Evolutionary conservation across 2,888 invertebrate genomes (phyloP), one percentile per base, ranked within the genome.

Genomic region (Aquatica leii): DNA sequence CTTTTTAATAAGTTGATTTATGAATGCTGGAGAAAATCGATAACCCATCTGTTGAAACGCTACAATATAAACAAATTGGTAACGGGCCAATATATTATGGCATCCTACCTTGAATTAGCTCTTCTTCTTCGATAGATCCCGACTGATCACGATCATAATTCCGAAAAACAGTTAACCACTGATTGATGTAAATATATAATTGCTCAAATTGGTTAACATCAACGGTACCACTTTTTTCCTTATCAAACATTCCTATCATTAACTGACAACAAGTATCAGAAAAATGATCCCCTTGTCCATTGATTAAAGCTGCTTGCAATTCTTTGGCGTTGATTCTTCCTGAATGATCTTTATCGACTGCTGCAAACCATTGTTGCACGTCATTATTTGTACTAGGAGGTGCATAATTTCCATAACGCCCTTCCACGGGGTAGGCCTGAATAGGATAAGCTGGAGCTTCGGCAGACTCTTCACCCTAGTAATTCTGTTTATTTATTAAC

Each of bases 211-310:
- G 95, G 69, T 86, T 86, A 1, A 94, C 73, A 77, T 93, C 92
- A 70, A 96, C 94, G 18, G 90, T 90, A n/a, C 94, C 95, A 69
- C 87, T 88, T 65, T 89, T 88, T 75, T 94, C 93, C 6, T 72
- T 88, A 77, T 95, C 95, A 81, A 96, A 96, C 93, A 96, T 93
- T 58, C 92, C 90, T 71, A 96, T 94, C 95, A 96, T 95, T 21
- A 95, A 84, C 71, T 88, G 88, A 78, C 95, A 95, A 6, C 94
- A 91, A 62, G 87, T 88, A 72, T 93, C 90, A 2, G 94, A 93
- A 80, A 94, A 94, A 65, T 88, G 86, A 71, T 92, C 86, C 11
- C 95, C 95, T 80, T 94, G 92, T 15, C 91, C 94, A 82, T 94
- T 95, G 15, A 93, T 88, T 40, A 96, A 82, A 0, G 95, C 95